Evolutionary conservation across 2,113 vertebrate genomes (phyloP).

Genomic region (Sorex fumeus): DNA sequence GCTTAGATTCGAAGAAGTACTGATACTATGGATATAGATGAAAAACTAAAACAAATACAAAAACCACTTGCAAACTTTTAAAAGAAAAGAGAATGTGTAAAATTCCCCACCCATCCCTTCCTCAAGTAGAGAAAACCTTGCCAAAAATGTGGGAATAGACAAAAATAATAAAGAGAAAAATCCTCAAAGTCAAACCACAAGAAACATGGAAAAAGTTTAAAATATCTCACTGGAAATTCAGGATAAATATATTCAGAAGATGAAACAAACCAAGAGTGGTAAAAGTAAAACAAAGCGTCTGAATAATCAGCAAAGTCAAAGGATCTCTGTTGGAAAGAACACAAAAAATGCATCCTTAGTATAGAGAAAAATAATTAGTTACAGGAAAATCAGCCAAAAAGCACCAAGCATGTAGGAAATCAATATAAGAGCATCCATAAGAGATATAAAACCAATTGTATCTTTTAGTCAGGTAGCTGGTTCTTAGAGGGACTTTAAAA

Average conservation of each 20-base stretch:
- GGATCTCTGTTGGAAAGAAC: not conserved
- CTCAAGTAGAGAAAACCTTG: not conserved
- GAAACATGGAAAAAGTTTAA: conserved; percentile 55
- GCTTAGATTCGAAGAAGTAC: conserved; percentile 21
- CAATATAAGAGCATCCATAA: not conserved
- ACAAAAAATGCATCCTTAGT: not conserved
- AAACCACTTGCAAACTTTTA: not conserved
- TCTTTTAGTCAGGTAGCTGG: not conserved
- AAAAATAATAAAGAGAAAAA: conserved; percentile 8
- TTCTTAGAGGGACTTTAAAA: not conserved
- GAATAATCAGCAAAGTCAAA: conserved; percentile 18
- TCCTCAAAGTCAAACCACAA: conserved; percentile 25
- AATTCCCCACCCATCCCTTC: conserved; percentile 33
- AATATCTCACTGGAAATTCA: conserved; percentile 38
- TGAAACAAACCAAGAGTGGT: conserved; percentile 18
- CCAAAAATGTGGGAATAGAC: conserved; percentile 33
- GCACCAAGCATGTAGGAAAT: not conserved
- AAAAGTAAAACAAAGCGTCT: conserved; percentile 31
- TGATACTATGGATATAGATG: conserved; percentile 7
- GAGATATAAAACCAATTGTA: not conserved
- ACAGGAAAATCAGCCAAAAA: conserved; percentile 31
- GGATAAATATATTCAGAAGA: conserved; percentile 15
- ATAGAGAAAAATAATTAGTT: not conserved
- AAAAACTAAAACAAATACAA: not conserved
- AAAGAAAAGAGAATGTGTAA: not conserved